Evolutionary conservation across 1,140 invertebrate genomes (phyloP).

Genomic region (Temnothorax curvispinosus): DNA sequence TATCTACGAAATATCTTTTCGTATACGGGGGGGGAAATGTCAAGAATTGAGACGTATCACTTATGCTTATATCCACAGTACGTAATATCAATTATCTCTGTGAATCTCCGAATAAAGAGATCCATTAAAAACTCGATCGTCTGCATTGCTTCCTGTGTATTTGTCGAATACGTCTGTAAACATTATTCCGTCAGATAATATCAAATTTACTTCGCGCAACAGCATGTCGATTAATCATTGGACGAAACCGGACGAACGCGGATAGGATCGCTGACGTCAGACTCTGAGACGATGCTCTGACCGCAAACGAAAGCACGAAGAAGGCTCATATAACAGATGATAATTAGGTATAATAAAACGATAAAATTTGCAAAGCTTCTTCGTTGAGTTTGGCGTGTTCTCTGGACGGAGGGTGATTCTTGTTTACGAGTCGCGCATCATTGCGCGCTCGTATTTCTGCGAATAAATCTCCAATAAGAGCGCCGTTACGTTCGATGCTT

Average conservation of each 20-base stretch:
- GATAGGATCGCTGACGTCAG: not conserved
- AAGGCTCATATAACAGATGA: slow-evolving; percentile 47
- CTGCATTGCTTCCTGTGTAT: not conserved
- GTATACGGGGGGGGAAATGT: not conserved
- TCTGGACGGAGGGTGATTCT: slow-evolving; percentile 55
- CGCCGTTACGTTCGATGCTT: slow-evolving; percentile 80
- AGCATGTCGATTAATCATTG: slow-evolving; percentile 43
- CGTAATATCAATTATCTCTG: not conserved
- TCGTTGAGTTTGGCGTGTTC: slow-evolving; percentile 11
- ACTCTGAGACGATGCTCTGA: slow-evolving; percentile 1
- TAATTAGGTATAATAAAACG: slow-evolving; percentile 71
- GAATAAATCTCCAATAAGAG: slow-evolving; percentile 81
- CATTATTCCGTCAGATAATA: not conserved
- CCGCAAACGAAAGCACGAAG: slow-evolving; percentile 12
- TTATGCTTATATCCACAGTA: not conserved
- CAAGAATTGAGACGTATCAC: not conserved
- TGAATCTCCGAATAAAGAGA: not conserved
- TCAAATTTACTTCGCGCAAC: slow-evolving; percentile 20
- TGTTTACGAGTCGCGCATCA: slow-evolving; percentile 81
- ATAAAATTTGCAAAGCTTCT: slow-evolving; percentile 42
- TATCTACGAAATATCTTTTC: slow-evolving; percentile 4
- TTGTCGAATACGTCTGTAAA: not conserved
- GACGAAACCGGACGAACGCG: not conserved
- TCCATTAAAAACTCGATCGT: not conserved
- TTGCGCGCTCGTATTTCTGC: slow-evolving; percentile 71